Conservation (phyloP, 2,797 vertebrate genomes). For the Lepilemur ruficaudatus region DNA sequence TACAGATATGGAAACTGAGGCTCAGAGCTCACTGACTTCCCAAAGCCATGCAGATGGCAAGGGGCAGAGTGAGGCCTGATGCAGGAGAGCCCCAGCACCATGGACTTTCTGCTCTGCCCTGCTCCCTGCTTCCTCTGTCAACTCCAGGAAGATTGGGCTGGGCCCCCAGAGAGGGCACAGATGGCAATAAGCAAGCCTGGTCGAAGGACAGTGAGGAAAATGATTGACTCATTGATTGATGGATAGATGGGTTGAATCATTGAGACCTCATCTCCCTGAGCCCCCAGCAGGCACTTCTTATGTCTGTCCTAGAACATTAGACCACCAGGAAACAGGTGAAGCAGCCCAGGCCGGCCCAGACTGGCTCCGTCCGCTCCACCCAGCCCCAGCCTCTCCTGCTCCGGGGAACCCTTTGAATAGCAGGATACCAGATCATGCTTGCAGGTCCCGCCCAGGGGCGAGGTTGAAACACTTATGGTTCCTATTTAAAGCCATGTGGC, state of each 20-base stretch:
- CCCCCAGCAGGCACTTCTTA: neutral
- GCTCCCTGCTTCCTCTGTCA: neutral
- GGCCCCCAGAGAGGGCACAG: neutral
- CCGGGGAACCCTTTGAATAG: neutral
- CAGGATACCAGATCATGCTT: neutral
- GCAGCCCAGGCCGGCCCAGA: neutral
- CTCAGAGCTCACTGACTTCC: neutral
- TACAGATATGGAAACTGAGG: neutral
- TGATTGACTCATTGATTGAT: neutral
- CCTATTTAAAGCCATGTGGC: conserved; percentile 70
- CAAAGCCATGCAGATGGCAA: neutral
- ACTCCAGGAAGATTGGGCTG: neutral
- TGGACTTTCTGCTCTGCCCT: neutral
- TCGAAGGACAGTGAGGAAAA: neutral
- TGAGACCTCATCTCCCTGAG: neutral
- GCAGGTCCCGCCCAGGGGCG: conserved; percentile 6
- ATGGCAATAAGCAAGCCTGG: neutral
- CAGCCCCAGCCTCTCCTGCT: neutral
- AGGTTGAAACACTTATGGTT: conserved; percentile 50
- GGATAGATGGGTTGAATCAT: neutral
- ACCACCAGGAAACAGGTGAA: neutral
- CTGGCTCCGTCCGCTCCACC: neutral
- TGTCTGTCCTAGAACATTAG: neutral
- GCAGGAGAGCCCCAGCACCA: neutral
- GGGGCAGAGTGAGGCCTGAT: neutral